Base-by-base conservation (phyloP, 2,888 invertebrate species). In the Lycaena phlaeas region DNA sequence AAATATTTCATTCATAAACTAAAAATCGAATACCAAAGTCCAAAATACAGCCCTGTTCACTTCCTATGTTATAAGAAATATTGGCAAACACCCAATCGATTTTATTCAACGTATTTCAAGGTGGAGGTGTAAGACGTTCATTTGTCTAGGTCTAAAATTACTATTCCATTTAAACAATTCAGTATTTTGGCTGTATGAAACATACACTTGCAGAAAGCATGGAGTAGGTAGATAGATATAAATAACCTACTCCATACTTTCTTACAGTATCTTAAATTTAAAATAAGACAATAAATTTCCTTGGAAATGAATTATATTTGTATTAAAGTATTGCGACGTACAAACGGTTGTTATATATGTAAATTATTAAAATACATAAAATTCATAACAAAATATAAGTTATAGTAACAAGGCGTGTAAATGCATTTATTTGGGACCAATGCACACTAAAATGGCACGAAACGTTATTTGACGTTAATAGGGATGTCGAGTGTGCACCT, bases 361-460 rank as follows among this genome's bases (percentile, higher is more conserved):
- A 59, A 59, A 61, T 59, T 64, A 64, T 55, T 59, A 59, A 59
- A 63, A 62, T 62, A 61, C 54, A 59, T 54, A 61, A 66, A 64
- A 61, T 34, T 54, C 55, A 57, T 63, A 65, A 62, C 53, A 64
- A 61, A 59, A 59, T 53, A 57, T 50, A 49, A 54, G 39, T 41
- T 36, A 22, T 34, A 34, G 18, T 38, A 41, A 29, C 29, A 30
- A 40, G 17, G n/a, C 15, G 18, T 30, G 27, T 39, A 42, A 42
- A 42, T 42, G 42, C 42, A 29, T 25, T 12, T 31, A 27, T 38
- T 27, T 31, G 4, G 34, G 27, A 27, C 22, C 29, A 30, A 30
- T 26, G 15, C 27, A 27, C 27, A 38, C 27, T 27, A 18, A 14
- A 38, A 17, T 38, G 37, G 37, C 34, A 34, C 34, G 22, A 34